Evolutionary conservation across 2,888 invertebrate species (phyloP), one percentile per base, ranked within the genome.

Genomic region (Alloscopus bannaensis): DNA sequence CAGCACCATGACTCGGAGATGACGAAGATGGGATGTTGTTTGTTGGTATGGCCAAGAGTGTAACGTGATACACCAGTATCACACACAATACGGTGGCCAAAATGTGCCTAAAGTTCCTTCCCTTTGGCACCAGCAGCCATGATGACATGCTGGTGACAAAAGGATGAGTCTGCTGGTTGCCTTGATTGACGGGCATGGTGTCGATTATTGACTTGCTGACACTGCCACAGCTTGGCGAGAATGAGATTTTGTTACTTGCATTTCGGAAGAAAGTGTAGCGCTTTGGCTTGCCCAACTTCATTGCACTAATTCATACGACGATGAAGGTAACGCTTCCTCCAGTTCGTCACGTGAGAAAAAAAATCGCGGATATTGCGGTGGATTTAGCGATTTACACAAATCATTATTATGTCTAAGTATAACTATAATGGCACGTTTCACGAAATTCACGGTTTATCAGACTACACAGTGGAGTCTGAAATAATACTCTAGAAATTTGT

Each of bases 41-140:
- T 66, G 75, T 66, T 22, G 66, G 66, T 8, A 75, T 75, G 8
- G 75, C 75, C 36, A 75, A 68, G 16, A 66, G 60, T 68, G 75
- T 75, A 75, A 75, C 75, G 11, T 75, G 66, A 75, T 75, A 75
- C 50, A 75, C 66, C 36, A 75, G 59, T 47, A 68, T 75, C 20
- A 75, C 59, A 60, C 75, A 75, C 26, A 75, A 47, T 59, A 66
- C 66, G 45, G 75, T 75, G 57, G 75, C 75, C 50, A 75, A 75
- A 50, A 75, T 75, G 59, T 75, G 75, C 59, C 75, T 66, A 60
- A 75, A 75, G 18, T 66, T 75, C 28, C 75, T 45, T 20, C 75
- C 75, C 68, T 31, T 75, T 75, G 75, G 75, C 75, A 75, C 75
- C 75, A 66, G 60, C 75, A 75, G 59, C 75, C 66, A 68, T 0